These are phyloP conservation scores for Lissocephala sabroskyi DNA, from an alignment of 2,888 invertebrate species.

Conservation along the genomic window DNA sequence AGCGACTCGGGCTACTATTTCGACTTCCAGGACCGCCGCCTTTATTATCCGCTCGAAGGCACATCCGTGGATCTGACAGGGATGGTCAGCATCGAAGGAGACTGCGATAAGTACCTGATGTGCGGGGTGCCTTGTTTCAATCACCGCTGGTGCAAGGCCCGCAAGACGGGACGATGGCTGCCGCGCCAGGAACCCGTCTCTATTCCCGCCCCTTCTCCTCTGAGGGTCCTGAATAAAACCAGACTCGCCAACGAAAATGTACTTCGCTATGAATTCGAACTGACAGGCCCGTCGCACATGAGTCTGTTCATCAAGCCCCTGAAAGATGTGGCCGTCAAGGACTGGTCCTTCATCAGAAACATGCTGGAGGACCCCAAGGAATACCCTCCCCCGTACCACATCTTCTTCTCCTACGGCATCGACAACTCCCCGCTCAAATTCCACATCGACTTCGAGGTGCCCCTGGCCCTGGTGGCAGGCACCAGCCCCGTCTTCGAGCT, in stretches of 20 bases:
- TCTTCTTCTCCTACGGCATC: conserved; percentile 58
- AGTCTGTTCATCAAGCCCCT: conserved; percentile 58
- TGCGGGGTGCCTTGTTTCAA: conserved; percentile 67
- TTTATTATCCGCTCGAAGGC: conserved; percentile 37
- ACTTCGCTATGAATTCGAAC: conserved; percentile 51
- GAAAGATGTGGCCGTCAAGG: conserved; percentile 36
- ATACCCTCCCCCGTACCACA: conserved; percentile 56
- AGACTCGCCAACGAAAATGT: conserved; percentile 18
- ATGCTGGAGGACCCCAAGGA: conserved; percentile 41
- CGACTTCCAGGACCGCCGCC: conserved; percentile 73
- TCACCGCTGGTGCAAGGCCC: conserved; percentile 54
- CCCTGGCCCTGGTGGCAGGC: no score
- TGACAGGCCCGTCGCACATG: conserved; percentile 63
- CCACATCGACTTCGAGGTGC: conserved; percentile 52
- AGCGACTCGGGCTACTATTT: conserved; percentile 74
- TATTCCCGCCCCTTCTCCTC: conserved; percentile 43
- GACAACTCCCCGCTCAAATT: conserved; percentile 53
- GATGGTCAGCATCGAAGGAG: conserved; percentile 31
- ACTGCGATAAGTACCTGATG: conserved; percentile 56
- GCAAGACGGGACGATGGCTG: conserved; percentile 46
- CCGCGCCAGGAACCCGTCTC: conserved; percentile 36
- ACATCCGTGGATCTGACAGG: conserved; percentile 42
- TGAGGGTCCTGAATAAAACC: conserved; percentile 37
- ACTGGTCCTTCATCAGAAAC: conserved; percentile 63
- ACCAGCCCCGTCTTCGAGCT: conserved; percentile 66